Evolutionary conservation across 2,888 invertebrate species (phyloP).

Genomic region (Hedychridium roseum): DNA sequence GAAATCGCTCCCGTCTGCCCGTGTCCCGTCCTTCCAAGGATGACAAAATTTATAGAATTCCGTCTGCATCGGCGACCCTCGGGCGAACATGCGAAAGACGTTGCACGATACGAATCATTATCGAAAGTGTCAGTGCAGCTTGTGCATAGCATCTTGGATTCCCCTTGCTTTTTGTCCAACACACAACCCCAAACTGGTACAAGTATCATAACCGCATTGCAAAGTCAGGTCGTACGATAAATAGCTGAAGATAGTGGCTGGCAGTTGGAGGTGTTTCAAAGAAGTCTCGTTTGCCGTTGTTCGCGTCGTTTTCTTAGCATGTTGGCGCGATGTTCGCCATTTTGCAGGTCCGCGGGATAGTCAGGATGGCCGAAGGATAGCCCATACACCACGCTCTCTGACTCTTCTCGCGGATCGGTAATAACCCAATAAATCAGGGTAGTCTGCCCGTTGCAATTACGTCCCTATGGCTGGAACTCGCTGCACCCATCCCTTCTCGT

Average conservation of each 20-base stretch:
- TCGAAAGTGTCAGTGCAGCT: no score
- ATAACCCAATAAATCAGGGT: conserved; percentile 62
- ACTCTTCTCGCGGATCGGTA: conserved; percentile 53
- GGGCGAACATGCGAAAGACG: no score
- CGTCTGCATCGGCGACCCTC: no score
- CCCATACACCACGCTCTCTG: conserved; percentile 44
- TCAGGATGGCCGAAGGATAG: conserved; percentile 16
- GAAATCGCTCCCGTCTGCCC: conserved; percentile 20
- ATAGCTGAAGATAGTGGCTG: no score
- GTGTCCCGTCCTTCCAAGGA: conserved; percentile 18
- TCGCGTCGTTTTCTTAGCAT: no score
- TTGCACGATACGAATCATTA: conserved; percentile 22
- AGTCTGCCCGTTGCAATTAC: conserved; percentile 59
- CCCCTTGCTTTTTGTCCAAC: no score
- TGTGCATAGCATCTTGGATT: no score
- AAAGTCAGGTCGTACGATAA: no score
- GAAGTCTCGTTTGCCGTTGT: no score
- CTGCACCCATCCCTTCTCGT: conserved; percentile 58
- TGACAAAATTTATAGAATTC: conserved; percentile 29
- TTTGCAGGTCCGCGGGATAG: conserved; percentile 16
- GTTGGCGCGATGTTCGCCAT: conserved; percentile 18
- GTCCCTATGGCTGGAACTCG: conserved; percentile 44
- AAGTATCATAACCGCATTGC: no score
- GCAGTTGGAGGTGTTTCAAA: no score
- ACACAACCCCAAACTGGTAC: no score